A percentile compares a stretch with the other conserved stretches of the same genome.
phyloP scores from a whole-genome alignment of 2,888 invertebrate species.

The Brachyopa scutellaris region DNA sequence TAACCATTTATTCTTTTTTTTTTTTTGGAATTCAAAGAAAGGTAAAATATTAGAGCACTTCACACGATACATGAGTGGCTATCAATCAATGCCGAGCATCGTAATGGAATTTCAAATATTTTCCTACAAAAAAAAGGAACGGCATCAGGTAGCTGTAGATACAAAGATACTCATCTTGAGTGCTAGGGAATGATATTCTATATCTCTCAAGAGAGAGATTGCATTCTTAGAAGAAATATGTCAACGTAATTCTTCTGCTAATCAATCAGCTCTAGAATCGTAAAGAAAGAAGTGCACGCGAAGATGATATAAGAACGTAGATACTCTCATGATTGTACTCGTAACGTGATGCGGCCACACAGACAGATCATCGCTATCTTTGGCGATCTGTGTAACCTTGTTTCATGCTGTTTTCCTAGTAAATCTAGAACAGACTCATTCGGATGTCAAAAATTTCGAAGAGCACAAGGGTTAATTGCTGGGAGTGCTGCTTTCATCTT shows the following conservation, averaged over 20 bases:
- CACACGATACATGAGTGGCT: constrained; percentile 42
- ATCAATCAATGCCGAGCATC: constrained; percentile 48
- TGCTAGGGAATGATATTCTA: neutral
- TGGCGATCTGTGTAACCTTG: constrained; percentile 48
- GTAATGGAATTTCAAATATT: constrained; percentile 39
- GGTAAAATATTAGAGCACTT: constrained; percentile 52
- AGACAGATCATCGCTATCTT: constrained; percentile 22
- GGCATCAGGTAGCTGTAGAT: constrained; percentile 38
- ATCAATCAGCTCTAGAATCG: constrained; percentile 51
- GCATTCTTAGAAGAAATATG: constrained; percentile 46
- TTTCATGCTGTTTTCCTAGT: constrained; percentile 15
- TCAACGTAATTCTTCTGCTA: constrained; percentile 59
- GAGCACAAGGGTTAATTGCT: constrained; percentile 40
- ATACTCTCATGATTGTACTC: constrained; percentile 13
- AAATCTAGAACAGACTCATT: constrained; percentile 35
- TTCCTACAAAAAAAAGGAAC: constrained; percentile 4
- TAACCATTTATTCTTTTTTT: too few species aligned
- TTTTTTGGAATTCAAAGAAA: constrained; percentile 13
- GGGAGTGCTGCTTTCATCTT: constrained; percentile 18
- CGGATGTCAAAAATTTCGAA: constrained; percentile 26
- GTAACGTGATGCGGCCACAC: constrained; percentile 50
- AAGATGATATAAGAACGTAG: neutral
- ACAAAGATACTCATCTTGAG: constrained; percentile 8
- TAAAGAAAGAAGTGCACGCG: neutral
- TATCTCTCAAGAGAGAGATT: constrained; percentile 20